A percentile compares a stretch with the other conserved stretches of the same genome.
These are phyloP conservation scores for Engraulis encrasicolus DNA, from an alignment of 2,113 vertebrate genomes.

Conservation along the genomic window DNA sequence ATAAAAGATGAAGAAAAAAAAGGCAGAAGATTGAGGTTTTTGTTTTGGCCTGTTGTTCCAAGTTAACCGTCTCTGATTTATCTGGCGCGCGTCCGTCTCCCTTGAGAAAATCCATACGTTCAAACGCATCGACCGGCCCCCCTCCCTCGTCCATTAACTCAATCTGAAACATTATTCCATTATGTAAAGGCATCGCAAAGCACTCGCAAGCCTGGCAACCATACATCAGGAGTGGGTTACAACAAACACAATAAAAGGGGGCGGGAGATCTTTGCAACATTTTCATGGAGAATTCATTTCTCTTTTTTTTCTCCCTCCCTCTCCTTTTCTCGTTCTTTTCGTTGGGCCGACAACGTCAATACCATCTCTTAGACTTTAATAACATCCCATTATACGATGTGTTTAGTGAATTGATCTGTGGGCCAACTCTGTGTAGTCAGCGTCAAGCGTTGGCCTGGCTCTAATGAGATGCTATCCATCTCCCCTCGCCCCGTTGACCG, in stretches of 20 bases:
- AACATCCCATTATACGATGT: slow-evolving; percentile 78
- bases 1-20: background rate
- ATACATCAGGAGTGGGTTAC: slow-evolving; percentile 47
- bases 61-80: slow-evolving; percentile 66
- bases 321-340: too few species aligned
- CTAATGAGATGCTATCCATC: slow-evolving; percentile 78
- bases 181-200: slow-evolving; percentile 58
- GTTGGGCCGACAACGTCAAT: slow-evolving; percentile 64
- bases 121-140: background rate
- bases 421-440: slow-evolving; percentile 71
- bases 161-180: slow-evolving; percentile 58
- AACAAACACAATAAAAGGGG: slow-evolving; percentile 49
- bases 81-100: background rate
- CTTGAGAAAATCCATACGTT: background rate
- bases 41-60: slow-evolving; percentile 61
- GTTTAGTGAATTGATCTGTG: slow-evolving; percentile 80
- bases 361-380: slow-evolving; percentile 70
- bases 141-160: background rate
- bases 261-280: slow-evolving; percentile 52
- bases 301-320: too few species aligned
- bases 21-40: slow-evolving; percentile 71
- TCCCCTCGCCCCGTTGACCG: slow-evolving; percentile 38
- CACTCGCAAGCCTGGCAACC: too few species aligned
- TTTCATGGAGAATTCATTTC: slow-evolving; percentile 46
- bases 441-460: slow-evolving; percentile 47